Conservation (phyloP, 2,888 invertebrate species). For the Axea sp. region DNA sequence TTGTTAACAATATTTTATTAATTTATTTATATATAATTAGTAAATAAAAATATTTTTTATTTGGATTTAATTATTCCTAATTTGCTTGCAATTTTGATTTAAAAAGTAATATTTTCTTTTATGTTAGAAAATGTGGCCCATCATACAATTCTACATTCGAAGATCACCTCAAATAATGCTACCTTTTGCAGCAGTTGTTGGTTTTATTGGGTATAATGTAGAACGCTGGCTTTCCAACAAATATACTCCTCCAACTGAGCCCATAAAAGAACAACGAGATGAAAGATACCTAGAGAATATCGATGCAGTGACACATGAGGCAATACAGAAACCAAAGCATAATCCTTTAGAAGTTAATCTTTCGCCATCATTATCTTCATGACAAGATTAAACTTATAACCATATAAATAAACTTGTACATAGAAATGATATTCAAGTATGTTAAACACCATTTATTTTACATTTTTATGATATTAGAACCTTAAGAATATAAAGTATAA, state of each 20-base stretch:
- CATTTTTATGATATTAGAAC: no score
- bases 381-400: neutral
- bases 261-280: slow-evolving; percentile 73
- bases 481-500: neutral
- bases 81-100: no score
- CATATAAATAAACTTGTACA: slow-evolving; percentile 19
- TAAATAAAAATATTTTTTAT: no score
- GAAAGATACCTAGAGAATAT: slow-evolving; percentile 72
- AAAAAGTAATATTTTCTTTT: no score
- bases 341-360: slow-evolving; percentile 76
- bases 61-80: no score
- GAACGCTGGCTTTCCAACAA: slow-evolving; percentile 87
- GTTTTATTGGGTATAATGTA: slow-evolving; percentile 92
- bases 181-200: slow-evolving; percentile 90
- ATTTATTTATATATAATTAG: no score
- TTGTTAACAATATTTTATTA: no score
- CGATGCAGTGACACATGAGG: slow-evolving; percentile 49
- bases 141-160: slow-evolving; percentile 70
- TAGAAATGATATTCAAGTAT: no score
- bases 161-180: slow-evolving; percentile 80
- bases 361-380: slow-evolving; percentile 74
- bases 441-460: no score
- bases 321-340: slow-evolving; percentile 66
- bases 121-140: slow-evolving; percentile 41
- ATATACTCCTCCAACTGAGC: slow-evolving; percentile 84